Evolutionary conservation across 1,140 invertebrate species (phyloP).

Genomic region (Drosophila gunungcola): DNA sequence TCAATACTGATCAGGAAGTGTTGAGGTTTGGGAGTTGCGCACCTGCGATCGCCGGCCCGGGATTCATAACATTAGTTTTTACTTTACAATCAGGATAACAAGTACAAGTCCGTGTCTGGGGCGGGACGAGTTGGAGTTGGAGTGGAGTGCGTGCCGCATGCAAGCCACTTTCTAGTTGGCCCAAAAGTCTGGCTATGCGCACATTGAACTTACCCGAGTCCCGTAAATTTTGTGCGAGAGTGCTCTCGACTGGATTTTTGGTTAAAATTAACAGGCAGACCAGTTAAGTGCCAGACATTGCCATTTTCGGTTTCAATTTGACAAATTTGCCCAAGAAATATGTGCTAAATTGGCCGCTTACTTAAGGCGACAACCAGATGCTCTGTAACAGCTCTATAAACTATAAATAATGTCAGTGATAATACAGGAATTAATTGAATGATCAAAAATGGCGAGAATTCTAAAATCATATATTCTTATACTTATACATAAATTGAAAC

Average conservation of each 20-base stretch:
- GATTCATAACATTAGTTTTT: slow-evolving; percentile 57
- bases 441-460: too few species aligned
- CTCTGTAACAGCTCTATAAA: neutral
- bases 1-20: slow-evolving; percentile 66
- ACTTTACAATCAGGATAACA: slow-evolving; percentile 73
- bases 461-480: too few species aligned
- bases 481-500: too few species aligned
- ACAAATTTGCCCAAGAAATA: slow-evolving; percentile 67
- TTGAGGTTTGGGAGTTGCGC: slow-evolving; percentile 38
- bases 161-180: slow-evolving; percentile 71
- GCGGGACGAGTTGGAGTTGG: slow-evolving; percentile 16
- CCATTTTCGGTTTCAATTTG: slow-evolving; percentile 69
- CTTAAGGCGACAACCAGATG: neutral
- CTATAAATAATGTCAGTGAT: too few species aligned
- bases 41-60: slow-evolving; percentile 54
- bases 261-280: slow-evolving; percentile 49
- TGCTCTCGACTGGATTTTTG: slow-evolving; percentile 17
- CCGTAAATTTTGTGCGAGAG: slow-evolving; percentile 50
- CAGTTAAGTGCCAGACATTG: slow-evolving; percentile 62
- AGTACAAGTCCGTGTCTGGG: slow-evolving; percentile 56
- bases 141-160: slow-evolving; percentile 64
- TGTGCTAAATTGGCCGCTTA: neutral
- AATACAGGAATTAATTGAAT: too few species aligned
- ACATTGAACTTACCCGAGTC: slow-evolving; percentile 67
- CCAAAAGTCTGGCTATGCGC: slow-evolving; percentile 65